phyloP scores from a whole-genome alignment of 2,888 invertebrate genomes.

The Gisinianus flammeolus region DNA sequence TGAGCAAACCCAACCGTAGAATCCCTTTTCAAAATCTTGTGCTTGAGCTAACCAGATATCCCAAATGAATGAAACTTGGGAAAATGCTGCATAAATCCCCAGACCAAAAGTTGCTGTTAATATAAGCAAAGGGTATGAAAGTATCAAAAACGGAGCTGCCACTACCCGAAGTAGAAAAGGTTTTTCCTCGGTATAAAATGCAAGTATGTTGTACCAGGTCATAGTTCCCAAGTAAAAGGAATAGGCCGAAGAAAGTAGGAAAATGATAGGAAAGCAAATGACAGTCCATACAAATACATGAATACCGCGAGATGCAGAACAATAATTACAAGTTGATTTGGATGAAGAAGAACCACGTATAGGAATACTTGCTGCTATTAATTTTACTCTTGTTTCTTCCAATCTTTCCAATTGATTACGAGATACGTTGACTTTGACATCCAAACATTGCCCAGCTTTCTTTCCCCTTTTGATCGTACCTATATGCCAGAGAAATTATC shows the following conservation, averaged over 20 bases:
- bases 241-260: not conserved
- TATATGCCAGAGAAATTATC: not conserved
- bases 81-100: not conserved
- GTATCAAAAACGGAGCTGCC: not conserved
- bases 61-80: not conserved
- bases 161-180: not conserved
- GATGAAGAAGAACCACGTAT: not conserved
- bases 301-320: not conserved
- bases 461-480: conserved; percentile 3
- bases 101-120: not conserved
- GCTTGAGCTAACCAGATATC: not conserved
- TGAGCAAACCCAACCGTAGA: not conserved
- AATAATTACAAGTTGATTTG: not conserved
- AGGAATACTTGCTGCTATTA: not conserved
- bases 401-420: not conserved
- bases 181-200: not conserved
- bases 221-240: not conserved
- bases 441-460: not conserved
- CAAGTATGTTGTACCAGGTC: not conserved
- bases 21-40: conserved; percentile 5
- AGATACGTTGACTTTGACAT: conserved; percentile 3
- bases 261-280: not conserved
- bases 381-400: not conserved
- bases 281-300: not conserved
- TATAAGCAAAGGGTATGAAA: not conserved